Evolutionary conservation across 2,797 vertebrate species (phyloP).

Genomic region (Anguilla megastoma): DNA sequence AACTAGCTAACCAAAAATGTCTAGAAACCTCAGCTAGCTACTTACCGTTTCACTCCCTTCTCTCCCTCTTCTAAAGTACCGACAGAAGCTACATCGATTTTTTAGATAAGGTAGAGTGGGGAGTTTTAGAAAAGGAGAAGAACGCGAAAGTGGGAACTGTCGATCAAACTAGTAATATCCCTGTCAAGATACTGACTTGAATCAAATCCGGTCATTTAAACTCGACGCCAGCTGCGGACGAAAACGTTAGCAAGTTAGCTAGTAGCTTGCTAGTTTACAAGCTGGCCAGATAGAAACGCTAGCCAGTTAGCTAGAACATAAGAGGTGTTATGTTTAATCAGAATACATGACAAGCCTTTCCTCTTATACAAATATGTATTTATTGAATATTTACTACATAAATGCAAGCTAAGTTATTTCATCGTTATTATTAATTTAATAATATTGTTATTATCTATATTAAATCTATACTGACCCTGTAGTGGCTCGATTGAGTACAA

Average conservation of each 20-base stretch:
- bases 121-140: constrained; percentile 27
- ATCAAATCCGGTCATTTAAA: constrained; percentile 35
- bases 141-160: constrained; percentile 29
- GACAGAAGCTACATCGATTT: background rate
- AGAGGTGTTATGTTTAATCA: constrained; percentile 31
- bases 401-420: constrained; percentile 37
- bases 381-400: constrained; percentile 29
- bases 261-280: constrained; percentile 39
- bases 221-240: constrained; percentile 13
- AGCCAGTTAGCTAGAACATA: constrained; percentile 49
- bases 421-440: constrained; percentile 36
- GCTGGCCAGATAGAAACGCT: constrained; percentile 50
- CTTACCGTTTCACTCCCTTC: constrained; percentile 44
- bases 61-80: constrained; percentile 29
- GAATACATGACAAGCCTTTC: constrained; percentile 44
- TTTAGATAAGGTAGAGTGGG: constrained; percentile 19
- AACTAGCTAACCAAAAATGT: constrained; percentile 24
- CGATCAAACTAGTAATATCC: background rate
- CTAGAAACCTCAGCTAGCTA: constrained; percentile 30
- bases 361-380: constrained; percentile 15
- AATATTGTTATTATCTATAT: constrained; percentile 52
- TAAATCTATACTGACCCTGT: constrained; percentile 75
- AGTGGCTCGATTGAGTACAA: constrained; percentile 68
- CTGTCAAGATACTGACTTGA: constrained; percentile 32
- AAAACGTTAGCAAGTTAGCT: constrained; percentile 29